Base-by-base conservation (phyloP, 2,888 invertebrate genomes). In the Tyria jacobaeae region DNA sequence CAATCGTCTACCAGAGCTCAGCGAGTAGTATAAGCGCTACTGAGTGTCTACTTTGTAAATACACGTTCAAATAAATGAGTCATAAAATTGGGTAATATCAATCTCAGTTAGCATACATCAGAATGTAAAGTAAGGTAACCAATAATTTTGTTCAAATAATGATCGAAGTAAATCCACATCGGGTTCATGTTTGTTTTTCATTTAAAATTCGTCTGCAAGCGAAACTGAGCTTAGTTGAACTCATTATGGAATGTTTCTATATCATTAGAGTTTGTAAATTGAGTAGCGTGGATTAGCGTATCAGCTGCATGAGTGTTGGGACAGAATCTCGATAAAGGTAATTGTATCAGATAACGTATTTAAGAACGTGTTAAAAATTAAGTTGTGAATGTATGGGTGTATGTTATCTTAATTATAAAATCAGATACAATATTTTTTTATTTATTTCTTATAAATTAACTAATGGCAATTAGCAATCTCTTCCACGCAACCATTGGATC, bases 71-170 rank as follows among this genome's bases (percentile, higher is more conserved):
- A 35, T 35, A 35, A 35, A 35, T 14, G 4, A 12, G 12, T 44
- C 12, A 44, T 10, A 12, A 12, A 17, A 12, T 44, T 44, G 1
- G 3, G 10, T 21, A 17, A 12, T 44, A 21, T 3, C 44, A 21
- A 6, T 31, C 27, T 4, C 7, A 31, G 7, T 31, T 4, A 31
- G 27, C n/a, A n/a, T 44, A 12, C 12, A 21, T 44, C 10, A 10
- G 41, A n/a, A 35, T 50, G 15, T 31, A 17, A 15, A 15, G 51
- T n/a, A 44, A 44, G 34, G 31, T 24, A 34, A 47, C 21, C 68
- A 68, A 70, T 76, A 68, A 74, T 66, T 72, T 65, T 65, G 72
- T 66, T 67, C 72, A 76, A 77, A 79, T 69, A 76, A 57, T 70
- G 62, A 69, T 67, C 57, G 49, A 57, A 64, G 44, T 74, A 57